Conservation (phyloP, 2,888 invertebrate genomes). For the Phasia obesa region DNA sequence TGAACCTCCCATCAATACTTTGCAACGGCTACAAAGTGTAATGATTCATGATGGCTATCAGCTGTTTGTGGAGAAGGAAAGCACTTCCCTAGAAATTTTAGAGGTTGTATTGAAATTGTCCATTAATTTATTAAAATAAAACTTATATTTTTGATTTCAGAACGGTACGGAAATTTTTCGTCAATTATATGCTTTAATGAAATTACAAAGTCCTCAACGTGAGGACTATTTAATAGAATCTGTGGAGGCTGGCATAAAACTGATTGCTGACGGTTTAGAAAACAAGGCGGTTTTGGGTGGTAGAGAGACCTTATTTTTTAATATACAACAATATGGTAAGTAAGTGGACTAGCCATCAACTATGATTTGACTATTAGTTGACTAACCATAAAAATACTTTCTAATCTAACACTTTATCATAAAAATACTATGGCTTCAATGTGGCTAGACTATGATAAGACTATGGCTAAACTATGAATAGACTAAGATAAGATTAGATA, state of each 20-base stretch:
- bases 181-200: slow-evolving; percentile 87
- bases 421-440: too few species aligned
- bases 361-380: not conserved
- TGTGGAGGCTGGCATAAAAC: slow-evolving; percentile 87
- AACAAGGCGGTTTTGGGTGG: slow-evolving; percentile 87
- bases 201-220: slow-evolving; percentile 82
- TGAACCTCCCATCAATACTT: slow-evolving; percentile 87
- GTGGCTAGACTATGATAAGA: too few species aligned
- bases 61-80: slow-evolving; percentile 88
- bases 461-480: too few species aligned
- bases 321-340: slow-evolving; percentile 88
- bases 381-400: too few species aligned
- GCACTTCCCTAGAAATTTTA: slow-evolving; percentile 87
- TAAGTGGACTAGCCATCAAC: not conserved
- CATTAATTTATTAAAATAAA: not conserved
- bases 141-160: slow-evolving; percentile 78
- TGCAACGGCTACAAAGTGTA: slow-evolving; percentile 86
- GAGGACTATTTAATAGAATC: slow-evolving; percentile 86
- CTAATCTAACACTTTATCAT: not conserved
- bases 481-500: too few species aligned
- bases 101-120: slow-evolving; percentile 83
- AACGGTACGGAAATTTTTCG: slow-evolving; percentile 90
- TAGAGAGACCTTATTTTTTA: slow-evolving; percentile 89
- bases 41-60: slow-evolving; percentile 87
- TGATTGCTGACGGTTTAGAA: slow-evolving; percentile 85